These are phyloP conservation scores for Ectemnius cavifrons DNA, from an alignment of 2,888 invertebrate species.

Conservation along the genomic window DNA sequence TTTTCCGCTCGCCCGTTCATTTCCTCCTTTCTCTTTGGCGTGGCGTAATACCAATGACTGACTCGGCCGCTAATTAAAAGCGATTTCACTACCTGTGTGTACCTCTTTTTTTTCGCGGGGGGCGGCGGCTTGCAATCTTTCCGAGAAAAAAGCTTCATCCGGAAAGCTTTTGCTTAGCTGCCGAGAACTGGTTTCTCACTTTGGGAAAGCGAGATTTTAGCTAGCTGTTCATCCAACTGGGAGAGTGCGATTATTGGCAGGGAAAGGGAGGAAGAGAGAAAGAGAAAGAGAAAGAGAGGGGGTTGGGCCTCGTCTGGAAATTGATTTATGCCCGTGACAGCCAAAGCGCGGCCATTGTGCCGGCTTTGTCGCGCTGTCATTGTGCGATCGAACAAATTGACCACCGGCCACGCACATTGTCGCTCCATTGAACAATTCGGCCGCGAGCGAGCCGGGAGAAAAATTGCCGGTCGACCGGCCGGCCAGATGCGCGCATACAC, in stretches of 20 bases:
- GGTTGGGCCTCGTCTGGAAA: conserved; percentile 59
- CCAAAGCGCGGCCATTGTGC: conserved; percentile 54
- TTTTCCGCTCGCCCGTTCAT: conserved; percentile 12
- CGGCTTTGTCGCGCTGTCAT: conserved; percentile 55
- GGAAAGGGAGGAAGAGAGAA: too few species aligned
- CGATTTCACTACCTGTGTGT: conserved; percentile 15
- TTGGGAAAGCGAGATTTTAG: too few species aligned
- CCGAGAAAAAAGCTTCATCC: neutral
- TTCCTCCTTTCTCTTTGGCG: neutral
- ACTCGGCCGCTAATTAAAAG: conserved; percentile 41
- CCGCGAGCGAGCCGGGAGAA: conserved; percentile 60
- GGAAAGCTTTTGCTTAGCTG: neutral
- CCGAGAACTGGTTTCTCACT: neutral
- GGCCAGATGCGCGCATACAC: conserved; percentile 56
- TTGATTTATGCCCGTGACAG: conserved; percentile 69
- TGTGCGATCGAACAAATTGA: conserved; percentile 72
- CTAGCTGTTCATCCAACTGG: too few species aligned
- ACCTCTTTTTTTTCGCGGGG: neutral
- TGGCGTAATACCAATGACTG: too few species aligned
- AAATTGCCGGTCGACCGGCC: conserved; percentile 33
- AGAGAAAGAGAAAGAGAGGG: neutral
- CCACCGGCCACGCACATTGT: conserved; percentile 64
- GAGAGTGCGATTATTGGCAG: neutral
- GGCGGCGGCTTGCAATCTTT: neutral
- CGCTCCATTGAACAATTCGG: conserved; percentile 66